Evolutionary conservation across 1,140 invertebrate species (phyloP).

Genomic region (Papilio xuthus): DNA sequence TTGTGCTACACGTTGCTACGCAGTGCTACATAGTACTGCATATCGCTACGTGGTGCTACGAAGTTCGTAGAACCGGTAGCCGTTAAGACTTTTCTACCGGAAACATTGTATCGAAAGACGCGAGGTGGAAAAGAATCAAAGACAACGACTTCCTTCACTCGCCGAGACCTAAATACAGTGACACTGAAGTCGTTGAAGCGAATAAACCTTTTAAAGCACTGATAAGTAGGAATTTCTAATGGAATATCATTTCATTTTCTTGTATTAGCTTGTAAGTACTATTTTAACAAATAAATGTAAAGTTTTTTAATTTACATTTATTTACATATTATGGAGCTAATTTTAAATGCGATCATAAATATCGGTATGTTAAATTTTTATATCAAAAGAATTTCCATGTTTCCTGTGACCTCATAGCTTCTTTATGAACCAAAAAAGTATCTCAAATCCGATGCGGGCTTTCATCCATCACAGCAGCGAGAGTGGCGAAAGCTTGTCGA

Average conservation of each 20-base stretch:
- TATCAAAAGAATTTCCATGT: background rate
- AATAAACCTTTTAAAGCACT: conserved; percentile 4
- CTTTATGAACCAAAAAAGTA: conserved; percentile 54
- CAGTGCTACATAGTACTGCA: background rate
- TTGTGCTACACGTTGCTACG: background rate
- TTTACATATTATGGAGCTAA: background rate
- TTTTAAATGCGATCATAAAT: background rate
- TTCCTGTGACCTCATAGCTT: conserved; percentile 1
- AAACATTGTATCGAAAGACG: conserved; percentile 13
- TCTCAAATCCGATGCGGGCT: conserved; percentile 66
- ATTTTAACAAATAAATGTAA: background rate
- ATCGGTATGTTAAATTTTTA: background rate
- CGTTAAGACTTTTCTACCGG: conserved; percentile 5
- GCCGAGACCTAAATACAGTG: conserved; percentile 8
- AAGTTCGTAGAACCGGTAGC: background rate
- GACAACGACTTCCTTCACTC: background rate
- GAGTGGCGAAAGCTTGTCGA: conserved; percentile 68
- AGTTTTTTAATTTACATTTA: background rate
- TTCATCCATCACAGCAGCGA: conserved; percentile 69
- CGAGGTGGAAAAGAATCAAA: conserved; percentile 17
- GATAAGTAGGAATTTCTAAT: background rate
- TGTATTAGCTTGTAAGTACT: background rate
- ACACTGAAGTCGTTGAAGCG: conserved; percentile 2
- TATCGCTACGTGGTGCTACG: background rate
- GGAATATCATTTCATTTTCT: background rate